Conservation (phyloP, 1,140 invertebrate species). For the Phenacoccus solenopsis region DNA sequence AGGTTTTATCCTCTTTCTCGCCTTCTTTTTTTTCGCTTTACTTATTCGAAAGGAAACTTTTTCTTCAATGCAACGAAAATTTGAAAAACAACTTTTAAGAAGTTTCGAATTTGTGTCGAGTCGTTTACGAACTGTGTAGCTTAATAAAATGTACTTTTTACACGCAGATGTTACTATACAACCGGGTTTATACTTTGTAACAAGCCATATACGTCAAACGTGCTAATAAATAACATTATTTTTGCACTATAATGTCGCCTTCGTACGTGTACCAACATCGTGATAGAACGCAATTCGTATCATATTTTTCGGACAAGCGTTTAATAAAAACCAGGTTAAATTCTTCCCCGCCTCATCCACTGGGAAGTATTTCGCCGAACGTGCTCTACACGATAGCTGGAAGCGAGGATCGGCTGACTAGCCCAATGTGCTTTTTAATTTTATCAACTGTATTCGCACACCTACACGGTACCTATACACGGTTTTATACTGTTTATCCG, state of each 20-base stretch:
- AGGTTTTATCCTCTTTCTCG: neutral
- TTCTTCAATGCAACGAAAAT: constrained; percentile 2
- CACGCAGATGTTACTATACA: constrained; percentile 10
- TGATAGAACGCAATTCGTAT: neutral
- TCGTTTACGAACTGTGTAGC: constrained; percentile 2
- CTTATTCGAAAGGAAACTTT: neutral
- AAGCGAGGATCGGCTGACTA: neutral
- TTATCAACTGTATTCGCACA: too few relatives aligned
- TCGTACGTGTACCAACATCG: neutral
- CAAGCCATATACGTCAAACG: constrained; percentile 7
- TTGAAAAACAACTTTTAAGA: constrained; percentile 3
- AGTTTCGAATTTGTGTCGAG: constrained; percentile 1
- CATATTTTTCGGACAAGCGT: neutral
- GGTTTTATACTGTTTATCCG: neutral
- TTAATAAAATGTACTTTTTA: constrained; percentile 16
- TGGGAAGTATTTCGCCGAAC: too few relatives aligned
- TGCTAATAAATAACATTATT: constrained; percentile 8
- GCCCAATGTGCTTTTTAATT: neutral
- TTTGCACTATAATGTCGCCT: neutral
- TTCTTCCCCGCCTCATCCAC: neutral
- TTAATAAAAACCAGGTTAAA: neutral
- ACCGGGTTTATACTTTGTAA: constrained; percentile 10
- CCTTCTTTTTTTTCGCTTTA: neutral
- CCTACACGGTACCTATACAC: neutral
- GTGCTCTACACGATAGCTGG: too few relatives aligned